phyloP scores from a whole-genome alignment of 2,888 invertebrate genomes.

The Criorhina ranunculi region DNA sequence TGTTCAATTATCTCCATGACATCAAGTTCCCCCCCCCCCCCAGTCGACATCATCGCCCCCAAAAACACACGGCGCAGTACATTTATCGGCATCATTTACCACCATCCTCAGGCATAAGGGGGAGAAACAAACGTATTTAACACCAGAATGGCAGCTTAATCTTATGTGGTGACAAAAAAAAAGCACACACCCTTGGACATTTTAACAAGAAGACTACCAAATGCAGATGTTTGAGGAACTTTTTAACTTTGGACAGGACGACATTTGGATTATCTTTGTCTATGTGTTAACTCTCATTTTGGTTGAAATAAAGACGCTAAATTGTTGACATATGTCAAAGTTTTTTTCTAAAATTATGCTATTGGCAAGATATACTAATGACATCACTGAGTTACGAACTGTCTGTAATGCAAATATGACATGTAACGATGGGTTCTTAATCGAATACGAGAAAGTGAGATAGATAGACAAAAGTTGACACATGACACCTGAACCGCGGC shows the following conservation, averaged over 20 bases:
- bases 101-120: neutral
- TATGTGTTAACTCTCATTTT: too few species aligned
- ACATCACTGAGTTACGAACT: constrained; percentile 9
- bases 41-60: constrained; percentile 21
- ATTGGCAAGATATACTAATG: too few species aligned
- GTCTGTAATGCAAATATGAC: constrained; percentile 15
- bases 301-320: too few species aligned
- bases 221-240: constrained; percentile 7
- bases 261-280: neutral
- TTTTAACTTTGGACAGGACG: neutral
- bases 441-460: constrained; percentile 9
- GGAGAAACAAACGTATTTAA: constrained; percentile 15
- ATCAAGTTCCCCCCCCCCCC: constrained; percentile 35
- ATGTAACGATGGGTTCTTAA: neutral
- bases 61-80: constrained; percentile 22
- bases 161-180: constrained; percentile 24
- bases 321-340: too few species aligned
- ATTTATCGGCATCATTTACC: constrained; percentile 21
- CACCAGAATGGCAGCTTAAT: constrained; percentile 22
- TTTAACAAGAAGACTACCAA: neutral
- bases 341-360: too few species aligned
- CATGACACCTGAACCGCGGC: constrained; percentile 31
- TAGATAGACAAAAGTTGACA: constrained; percentile 28
- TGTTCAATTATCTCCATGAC: constrained; percentile 62
- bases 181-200: neutral